Base-by-base conservation (phyloP, 1,140 invertebrate genomes). In the Calliopsis andreniformis region DNA sequence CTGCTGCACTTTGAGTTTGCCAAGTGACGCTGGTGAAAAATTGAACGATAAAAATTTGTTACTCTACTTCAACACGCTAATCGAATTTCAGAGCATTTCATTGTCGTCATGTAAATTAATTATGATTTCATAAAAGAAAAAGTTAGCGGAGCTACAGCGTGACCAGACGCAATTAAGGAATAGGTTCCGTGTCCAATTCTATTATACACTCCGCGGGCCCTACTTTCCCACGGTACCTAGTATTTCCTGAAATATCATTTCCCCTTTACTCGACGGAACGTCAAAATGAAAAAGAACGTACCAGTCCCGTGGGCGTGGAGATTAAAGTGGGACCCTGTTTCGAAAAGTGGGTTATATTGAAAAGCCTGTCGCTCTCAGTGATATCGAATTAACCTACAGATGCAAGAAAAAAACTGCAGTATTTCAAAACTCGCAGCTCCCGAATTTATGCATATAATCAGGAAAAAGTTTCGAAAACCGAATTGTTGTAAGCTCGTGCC, bases 311-410 rank as follows among this genome's bases (percentile, higher is more conserved):
- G 12, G 58, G 25, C 4, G 23, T 4, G 6, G 30, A 61, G 39
- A 69, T 64, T 43, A 45, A 47, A 68, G 47, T 30, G 45, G 35
- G 35, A 59, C 23, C 49, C 25, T 66, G 12, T 76, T 76, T 80
- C 25, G 7, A 49, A 49, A 66, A 39, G 18, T 47, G 43, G 62
- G 18, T 56, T 58, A 70, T 42, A 18, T 30, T 43, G 25, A 77
- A 49, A 55, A 42, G 25, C 20, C 16, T n/a, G 43, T 35, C n/a
- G 14, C 16, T 20, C 49, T n/a, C 16, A 16, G 30, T 10, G 43
- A 71, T 47, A 51, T 61, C 35, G 47, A 30, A 77, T 58, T 68
- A 72, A 55, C 5, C 6, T 18, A 32, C 12, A 43, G 20, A 49
- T 39, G 30, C 25, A n/a, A 14, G 25, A 64, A 70, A 59, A 47